Percentiles rank a stretch among this genome's conserved stretches.
phyloP scores from a whole-genome alignment of 2,113 vertebrate genomes.

The Scatophagus argus region DNA sequence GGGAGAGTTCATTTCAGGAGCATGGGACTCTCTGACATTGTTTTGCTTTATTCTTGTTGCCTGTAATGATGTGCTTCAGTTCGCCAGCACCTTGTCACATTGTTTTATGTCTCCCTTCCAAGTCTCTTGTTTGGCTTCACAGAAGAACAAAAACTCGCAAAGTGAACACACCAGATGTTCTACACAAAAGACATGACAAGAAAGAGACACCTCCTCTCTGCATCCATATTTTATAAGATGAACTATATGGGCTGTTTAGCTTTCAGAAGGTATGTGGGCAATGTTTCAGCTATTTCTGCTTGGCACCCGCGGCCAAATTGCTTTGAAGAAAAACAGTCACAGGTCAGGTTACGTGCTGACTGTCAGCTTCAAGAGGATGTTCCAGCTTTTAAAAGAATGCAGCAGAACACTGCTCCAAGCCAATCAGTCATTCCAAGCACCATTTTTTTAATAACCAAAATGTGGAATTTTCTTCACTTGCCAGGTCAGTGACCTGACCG shows the following conservation, averaged over 20 bases:
- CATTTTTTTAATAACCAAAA: not conserved
- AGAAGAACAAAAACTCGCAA: slow-evolving; percentile 26
- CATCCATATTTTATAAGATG: slow-evolving; percentile 11
- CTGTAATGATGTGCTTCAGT: slow-evolving; percentile 28
- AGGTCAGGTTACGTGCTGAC: not conserved
- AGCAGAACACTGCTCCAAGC: not conserved
- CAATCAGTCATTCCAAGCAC: not conserved
- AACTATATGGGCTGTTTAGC: not conserved
- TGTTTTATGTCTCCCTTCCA: slow-evolving; percentile 40
- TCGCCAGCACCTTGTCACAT: slow-evolving; percentile 50
- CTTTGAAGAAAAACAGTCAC: not conserved
- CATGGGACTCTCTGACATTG: slow-evolving; percentile 17
- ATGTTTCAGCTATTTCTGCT: not conserved
- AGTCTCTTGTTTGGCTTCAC: slow-evolving; percentile 25
- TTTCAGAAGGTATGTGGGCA: not conserved
- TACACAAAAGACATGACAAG: slow-evolving; percentile 18
- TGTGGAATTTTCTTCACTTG: not conserved
- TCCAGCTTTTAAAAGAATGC: not conserved
- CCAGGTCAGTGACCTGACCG: not conserved
- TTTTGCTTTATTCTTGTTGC: not conserved
- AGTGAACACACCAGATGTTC: slow-evolving; percentile 42
- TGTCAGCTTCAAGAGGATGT: not conserved
- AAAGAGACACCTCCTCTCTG: slow-evolving; percentile 5
- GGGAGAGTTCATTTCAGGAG: slow-evolving; percentile 34
- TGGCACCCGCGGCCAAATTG: not conserved